phyloP scores from a whole-genome alignment of 2,113 vertebrate genomes.

The Oceanodroma tethys region DNA sequence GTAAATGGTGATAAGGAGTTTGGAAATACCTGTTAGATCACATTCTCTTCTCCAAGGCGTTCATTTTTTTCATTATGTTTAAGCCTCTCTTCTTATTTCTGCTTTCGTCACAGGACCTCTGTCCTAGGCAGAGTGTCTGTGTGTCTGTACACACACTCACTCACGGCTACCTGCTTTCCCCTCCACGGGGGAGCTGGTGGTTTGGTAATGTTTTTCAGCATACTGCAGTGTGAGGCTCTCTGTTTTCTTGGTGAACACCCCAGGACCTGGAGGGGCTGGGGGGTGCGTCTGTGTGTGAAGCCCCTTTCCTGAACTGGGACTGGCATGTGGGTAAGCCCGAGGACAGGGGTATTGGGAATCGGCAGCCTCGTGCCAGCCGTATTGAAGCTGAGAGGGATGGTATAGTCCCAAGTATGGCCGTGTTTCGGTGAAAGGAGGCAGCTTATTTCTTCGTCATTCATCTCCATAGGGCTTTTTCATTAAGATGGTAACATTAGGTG shows the following conservation, averaged over 20 bases:
- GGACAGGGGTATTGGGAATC: neutral
- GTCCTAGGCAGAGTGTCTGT: accelerated
- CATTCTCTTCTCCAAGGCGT: neutral
- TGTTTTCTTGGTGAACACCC: neutral
- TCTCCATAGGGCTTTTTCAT: neutral
- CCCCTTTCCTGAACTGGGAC: neutral
- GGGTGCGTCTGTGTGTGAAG: neutral
- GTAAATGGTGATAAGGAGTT: neutral
- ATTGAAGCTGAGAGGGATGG: neutral
- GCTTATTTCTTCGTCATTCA: neutral
- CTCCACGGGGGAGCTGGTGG: neutral
- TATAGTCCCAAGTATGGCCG: neutral
- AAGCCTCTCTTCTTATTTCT: neutral
- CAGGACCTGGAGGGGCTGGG: neutral
- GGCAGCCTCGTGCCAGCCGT: accelerated
- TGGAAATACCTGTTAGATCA: constrained; percentile 29
- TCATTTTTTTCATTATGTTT: neutral
- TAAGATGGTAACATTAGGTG: neutral
- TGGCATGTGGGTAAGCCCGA: neutral
- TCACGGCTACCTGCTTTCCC: neutral
- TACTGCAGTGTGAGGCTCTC: no score
- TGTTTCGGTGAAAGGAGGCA: neutral
- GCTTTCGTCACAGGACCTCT: neutral
- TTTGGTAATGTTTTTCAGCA: neutral
- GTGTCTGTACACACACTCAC: accelerated